A percentile compares a stretch with the other conserved stretches of the same genome.
phyloP scores from a whole-genome alignment of 2,797 vertebrate species.

The Psittacula derbiana region DNA sequence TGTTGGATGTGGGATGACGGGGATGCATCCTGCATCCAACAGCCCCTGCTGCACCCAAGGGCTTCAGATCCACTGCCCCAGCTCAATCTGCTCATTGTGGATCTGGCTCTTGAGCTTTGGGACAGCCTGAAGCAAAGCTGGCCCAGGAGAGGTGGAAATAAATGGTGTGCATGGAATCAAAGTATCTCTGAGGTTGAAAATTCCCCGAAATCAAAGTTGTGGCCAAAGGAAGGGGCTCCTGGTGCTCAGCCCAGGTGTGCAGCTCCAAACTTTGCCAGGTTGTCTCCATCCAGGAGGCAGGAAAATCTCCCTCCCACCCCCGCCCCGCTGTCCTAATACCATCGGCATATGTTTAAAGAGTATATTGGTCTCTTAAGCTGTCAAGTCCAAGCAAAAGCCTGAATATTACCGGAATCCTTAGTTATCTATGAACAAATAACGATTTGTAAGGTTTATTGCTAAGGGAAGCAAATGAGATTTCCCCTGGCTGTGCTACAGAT shows the following conservation, averaged over 20 bases:
- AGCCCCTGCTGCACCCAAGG: not conserved
- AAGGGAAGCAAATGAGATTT: slow-evolving; percentile 55
- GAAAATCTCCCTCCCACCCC: not conserved
- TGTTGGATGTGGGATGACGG: not conserved
- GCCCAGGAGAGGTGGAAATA: not conserved
- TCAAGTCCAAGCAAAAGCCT: not conserved
- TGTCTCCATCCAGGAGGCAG: not conserved
- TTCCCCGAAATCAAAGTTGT: not conserved
- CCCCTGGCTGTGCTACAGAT: slow-evolving; percentile 50
- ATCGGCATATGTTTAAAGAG: not conserved
- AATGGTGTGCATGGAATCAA: not conserved
- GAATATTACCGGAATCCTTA: not conserved
- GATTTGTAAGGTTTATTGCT: slow-evolving; percentile 55
- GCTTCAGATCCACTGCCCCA: not conserved
- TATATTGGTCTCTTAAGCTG: not conserved
- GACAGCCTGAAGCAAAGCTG: not conserved
- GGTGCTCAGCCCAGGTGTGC: not conserved
- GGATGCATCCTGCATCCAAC: not conserved
- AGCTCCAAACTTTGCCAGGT: not conserved
- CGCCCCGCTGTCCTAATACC: not conserved
- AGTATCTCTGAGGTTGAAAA: not conserved
- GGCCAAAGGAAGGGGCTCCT: not conserved
- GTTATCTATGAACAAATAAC: slow-evolving; percentile 30
- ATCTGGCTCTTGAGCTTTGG: not conserved
- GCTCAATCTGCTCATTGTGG: accelerated